A percentile compares a stretch with the other conserved stretches of the same genome.
These are phyloP conservation scores for Sinocyclocheilus rhinocerous DNA, from an alignment of 2,113 vertebrate genomes.

Conservation along the genomic window DNA sequence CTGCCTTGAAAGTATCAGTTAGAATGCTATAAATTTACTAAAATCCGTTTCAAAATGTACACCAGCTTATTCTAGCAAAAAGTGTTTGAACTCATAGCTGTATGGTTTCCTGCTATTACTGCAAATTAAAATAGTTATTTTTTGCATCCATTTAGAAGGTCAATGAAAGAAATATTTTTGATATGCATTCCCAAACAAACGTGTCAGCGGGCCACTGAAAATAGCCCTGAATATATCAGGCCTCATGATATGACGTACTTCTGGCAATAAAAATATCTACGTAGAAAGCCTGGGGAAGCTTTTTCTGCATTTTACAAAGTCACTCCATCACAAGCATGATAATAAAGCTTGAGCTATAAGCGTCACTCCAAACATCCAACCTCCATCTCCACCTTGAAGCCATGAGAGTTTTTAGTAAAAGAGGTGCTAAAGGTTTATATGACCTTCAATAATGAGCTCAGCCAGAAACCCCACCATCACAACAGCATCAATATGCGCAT, in stretches of 20 bases:
- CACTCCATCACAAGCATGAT: background rate
- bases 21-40: too few relatives aligned
- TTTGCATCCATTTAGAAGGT: background rate
- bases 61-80: background rate
- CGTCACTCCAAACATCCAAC: background rate
- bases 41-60: background rate
- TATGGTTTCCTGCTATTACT: background rate
- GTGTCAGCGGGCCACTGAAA: background rate
- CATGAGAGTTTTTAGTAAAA: background rate
- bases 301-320: background rate
- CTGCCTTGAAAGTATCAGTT: too few relatives aligned
- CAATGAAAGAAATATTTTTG: background rate
- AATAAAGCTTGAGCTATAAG: background rate
- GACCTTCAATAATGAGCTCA: slow-evolving; percentile 23
- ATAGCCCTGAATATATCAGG: background rate
- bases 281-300: background rate
- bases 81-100: background rate
- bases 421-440: background rate
- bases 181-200: background rate
- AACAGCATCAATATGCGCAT: slow-evolving; percentile 34
- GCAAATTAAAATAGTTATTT: background rate
- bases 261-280: background rate
- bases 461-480: slow-evolving; percentile 27
- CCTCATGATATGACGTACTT: background rate
- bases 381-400: slow-evolving; percentile 14